Percentiles rank a stretch among this genome's conserved stretches.
Evolutionary conservation across 1,140 invertebrate species (phyloP).

Genomic region (Pogonognathellus flavescens): DNA sequence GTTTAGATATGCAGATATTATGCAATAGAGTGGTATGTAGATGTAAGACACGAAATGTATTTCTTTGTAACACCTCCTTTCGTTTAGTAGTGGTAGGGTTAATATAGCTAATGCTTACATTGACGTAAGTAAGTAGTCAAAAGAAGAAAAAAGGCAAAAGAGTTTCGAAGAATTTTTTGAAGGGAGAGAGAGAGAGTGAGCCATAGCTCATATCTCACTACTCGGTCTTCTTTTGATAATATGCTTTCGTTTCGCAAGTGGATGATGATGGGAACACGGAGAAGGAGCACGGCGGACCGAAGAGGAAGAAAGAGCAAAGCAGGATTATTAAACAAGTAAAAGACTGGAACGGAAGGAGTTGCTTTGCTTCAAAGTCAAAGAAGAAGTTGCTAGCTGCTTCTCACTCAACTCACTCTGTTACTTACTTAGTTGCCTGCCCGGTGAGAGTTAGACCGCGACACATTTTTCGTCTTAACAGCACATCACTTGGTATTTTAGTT

Average conservation of each 20-base stretch:
- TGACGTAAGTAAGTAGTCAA: neutral
- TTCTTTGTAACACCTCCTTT: neutral
- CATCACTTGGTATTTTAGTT: conserved; percentile 62
- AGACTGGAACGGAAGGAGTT: neutral
- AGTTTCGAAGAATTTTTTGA: conserved; percentile 19
- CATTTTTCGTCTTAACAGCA: conserved; percentile 61
- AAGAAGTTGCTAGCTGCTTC: neutral
- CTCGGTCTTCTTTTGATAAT: neutral
- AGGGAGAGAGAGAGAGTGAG: neutral
- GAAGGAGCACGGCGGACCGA: neutral
- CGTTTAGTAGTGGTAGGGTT: neutral
- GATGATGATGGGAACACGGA: neutral
- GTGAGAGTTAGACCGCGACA: conserved; percentile 55
- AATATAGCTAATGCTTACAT: neutral
- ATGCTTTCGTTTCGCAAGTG: neutral
- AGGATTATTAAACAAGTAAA: too few species aligned
- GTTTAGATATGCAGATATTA: too few species aligned
- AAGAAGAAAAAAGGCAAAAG: neutral
- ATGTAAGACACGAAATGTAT: too few species aligned
- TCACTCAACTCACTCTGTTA: conserved; percentile 10
- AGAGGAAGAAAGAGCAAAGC: too few species aligned
- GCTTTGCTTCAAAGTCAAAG: neutral
- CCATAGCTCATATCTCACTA: conserved; percentile 5
- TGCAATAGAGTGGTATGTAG: too few species aligned
- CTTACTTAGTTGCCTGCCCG: conserved; percentile 19